Evolutionary conservation across 2,888 invertebrate species (phyloP).

Genomic region (Diarsia mendica): DNA sequence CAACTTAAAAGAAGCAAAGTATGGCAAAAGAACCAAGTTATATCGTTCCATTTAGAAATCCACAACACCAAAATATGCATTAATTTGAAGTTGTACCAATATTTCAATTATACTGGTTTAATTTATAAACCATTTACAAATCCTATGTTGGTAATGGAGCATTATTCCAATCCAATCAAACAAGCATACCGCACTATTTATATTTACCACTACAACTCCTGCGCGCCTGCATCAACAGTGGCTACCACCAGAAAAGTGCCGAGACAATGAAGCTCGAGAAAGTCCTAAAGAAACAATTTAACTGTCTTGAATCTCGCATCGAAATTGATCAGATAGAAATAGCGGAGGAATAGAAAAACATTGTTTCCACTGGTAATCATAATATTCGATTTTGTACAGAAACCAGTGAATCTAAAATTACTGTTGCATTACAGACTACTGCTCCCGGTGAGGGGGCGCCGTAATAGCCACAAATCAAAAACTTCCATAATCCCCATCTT

Average conservation of each 20-base stretch:
- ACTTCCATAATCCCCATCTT: background rate
- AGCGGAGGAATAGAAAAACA: too few species aligned
- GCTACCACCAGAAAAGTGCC: too few species aligned
- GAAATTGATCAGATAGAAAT: too few species aligned
- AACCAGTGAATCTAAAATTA: background rate
- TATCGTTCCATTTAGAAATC: background rate
- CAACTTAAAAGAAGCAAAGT: background rate
- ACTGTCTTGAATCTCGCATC: too few species aligned
- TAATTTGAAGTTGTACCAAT: background rate
- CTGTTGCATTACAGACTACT: background rate
- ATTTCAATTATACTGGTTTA: background rate
- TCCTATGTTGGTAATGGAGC: background rate
- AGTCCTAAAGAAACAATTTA: too few species aligned
- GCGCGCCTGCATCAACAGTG: too few species aligned
- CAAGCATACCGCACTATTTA: too few species aligned
- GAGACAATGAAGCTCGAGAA: too few species aligned
- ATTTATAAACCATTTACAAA: background rate
- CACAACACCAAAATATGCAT: background rate
- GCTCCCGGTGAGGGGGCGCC: background rate
- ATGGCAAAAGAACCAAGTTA: background rate
- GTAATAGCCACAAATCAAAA: constrained; percentile 9
- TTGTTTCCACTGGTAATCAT: too few species aligned
- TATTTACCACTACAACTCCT: too few species aligned
- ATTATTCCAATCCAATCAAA: too few species aligned
- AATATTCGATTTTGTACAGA: background rate